These are phyloP conservation scores for Syncerus caffer DNA, from an alignment of 2,797 vertebrate genomes.

Conservation along the genomic window DNA sequence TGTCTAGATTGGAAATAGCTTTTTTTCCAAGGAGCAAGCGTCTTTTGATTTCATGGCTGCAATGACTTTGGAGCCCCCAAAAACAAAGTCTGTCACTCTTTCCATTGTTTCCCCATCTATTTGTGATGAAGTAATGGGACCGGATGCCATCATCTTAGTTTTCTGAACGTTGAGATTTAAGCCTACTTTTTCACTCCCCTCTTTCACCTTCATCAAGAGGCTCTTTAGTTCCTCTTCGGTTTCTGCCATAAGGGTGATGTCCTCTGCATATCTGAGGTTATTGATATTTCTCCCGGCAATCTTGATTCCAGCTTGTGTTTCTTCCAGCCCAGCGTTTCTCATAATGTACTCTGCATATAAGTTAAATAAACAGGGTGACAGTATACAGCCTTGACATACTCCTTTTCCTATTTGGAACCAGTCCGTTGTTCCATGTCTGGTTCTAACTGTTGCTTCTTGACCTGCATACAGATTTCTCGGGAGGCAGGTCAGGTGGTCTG, in stretches of 20 bases:
- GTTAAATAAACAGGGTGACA: neutral
- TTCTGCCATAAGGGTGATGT: neutral
- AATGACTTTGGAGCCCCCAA: neutral
- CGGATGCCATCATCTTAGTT: neutral
- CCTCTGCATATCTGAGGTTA: neutral
- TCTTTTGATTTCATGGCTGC: neutral
- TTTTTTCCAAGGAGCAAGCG: neutral
- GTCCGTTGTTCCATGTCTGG: neutral
- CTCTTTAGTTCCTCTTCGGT: neutral
- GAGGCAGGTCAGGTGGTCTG: neutral
- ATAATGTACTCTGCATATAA: neutral
- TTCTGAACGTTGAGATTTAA: neutral
- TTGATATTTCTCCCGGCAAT: neutral
- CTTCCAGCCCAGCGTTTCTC: rapidly evolving
- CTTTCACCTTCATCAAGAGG: neutral
- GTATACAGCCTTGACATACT: rapidly evolving
- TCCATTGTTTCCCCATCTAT: neutral
- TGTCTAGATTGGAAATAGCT: neutral
- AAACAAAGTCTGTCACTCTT: neutral
- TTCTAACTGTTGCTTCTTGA: neutral
- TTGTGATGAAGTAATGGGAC: neutral
- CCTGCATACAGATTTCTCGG: neutral
- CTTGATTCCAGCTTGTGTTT: neutral
- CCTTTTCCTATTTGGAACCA: neutral
- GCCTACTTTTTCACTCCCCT: neutral